These are phyloP conservation scores for Pogonus chalceus DNA, from an alignment of 1,140 invertebrate species.

Conservation along the genomic window DNA sequence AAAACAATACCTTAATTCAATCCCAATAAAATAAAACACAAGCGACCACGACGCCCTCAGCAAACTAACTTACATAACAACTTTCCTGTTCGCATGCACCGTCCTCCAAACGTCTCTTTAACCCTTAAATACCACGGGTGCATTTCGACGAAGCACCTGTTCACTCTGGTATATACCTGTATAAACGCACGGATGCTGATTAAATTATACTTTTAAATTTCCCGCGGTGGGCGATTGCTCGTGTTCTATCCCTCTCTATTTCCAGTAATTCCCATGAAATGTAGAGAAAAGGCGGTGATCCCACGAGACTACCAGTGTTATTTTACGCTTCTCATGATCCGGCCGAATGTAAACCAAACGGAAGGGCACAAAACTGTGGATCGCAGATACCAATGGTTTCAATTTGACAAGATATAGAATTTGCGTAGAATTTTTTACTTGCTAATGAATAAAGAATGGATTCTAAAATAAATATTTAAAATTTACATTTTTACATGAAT, in stretches of 20 bases:
- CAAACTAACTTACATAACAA: too few species aligned
- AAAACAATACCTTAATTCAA: too few species aligned
- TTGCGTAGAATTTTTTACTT: too few species aligned
- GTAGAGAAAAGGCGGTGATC: neutral
- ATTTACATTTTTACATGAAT: neutral
- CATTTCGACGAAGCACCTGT: neutral
- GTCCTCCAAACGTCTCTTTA: too few species aligned
- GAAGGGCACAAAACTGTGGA: neutral
- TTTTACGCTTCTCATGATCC: neutral
- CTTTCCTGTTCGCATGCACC: too few species aligned
- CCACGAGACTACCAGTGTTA: neutral
- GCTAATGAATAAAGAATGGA: too few species aligned
- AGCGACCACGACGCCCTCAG: too few species aligned
- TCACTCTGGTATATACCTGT: neutral
- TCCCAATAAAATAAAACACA: too few species aligned
- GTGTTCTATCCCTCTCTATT: neutral
- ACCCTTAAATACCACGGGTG: too few species aligned
- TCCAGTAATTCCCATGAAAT: neutral
- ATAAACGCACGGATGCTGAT: neutral
- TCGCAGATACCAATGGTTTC: neutral
- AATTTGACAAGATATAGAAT: neutral
- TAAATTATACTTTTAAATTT: neutral
- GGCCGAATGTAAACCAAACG: neutral
- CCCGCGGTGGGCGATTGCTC: neutral
- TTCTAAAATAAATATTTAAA: neutral